A percentile compares a stretch with the other conserved stretches of the same genome.
These are phyloP conservation scores for Smittia aterrima DNA, from an alignment of 2,888 invertebrate genomes.

Conservation along the genomic window DNA sequence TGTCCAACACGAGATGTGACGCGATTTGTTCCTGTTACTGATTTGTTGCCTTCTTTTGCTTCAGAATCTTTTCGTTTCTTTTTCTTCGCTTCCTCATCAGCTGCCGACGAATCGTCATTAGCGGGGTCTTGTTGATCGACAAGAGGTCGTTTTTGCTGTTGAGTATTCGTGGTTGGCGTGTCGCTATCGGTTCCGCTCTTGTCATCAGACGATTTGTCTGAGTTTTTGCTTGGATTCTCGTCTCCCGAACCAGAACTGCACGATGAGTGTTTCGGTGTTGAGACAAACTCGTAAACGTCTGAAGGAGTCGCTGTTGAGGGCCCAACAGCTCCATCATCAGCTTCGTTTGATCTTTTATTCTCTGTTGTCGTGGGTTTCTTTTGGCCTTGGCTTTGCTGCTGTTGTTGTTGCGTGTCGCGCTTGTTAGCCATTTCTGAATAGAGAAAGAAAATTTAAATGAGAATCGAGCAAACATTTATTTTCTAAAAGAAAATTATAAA, in stretches of 20 bases:
- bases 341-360: slow-evolving; percentile 22
- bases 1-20: slow-evolving; percentile 49
- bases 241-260: slow-evolving; percentile 43
- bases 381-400: slow-evolving; percentile 50
- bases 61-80: slow-evolving; percentile 75
- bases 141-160: background rate
- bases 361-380: slow-evolving; percentile 52
- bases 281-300: slow-evolving; percentile 46
- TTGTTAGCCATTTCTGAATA: slow-evolving; percentile 50
- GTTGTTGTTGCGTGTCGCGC: slow-evolving; percentile 54
- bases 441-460: too few species aligned
- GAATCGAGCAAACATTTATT: too few species aligned
- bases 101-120: slow-evolving; percentile 55
- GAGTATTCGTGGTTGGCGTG: background rate
- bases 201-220: slow-evolving; percentile 44
- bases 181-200: slow-evolving; percentile 43
- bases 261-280: slow-evolving; percentile 45
- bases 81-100: slow-evolving; percentile 68
- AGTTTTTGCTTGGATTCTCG: slow-evolving; percentile 44
- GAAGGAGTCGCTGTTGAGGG: slow-evolving; percentile 14
- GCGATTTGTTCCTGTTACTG: slow-evolving; percentile 47
- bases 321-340: slow-evolving; percentile 30
- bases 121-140: slow-evolving; percentile 57
- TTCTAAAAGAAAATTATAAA: too few species aligned
- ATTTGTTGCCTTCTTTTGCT: slow-evolving; percentile 51